A percentile compares a stretch with the other conserved stretches of the same genome.
phyloP scores from a whole-genome alignment of 2,113 vertebrate species.

The Alethe diademata region DNA sequence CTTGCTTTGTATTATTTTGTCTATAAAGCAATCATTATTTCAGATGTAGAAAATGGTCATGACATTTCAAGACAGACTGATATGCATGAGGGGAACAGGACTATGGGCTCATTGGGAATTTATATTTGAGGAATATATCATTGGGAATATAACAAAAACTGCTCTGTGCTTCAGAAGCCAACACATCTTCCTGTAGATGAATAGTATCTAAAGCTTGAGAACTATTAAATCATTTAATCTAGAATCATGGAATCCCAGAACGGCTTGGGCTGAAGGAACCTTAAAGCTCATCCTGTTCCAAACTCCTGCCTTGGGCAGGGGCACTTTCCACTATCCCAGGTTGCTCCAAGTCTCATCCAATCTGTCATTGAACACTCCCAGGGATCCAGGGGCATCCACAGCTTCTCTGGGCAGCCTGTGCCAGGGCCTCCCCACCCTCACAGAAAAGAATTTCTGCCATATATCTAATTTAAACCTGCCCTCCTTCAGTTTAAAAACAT shows the following conservation, averaged over 20 bases:
- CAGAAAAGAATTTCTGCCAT: not conserved
- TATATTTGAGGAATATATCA: not conserved
- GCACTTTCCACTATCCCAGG: not conserved
- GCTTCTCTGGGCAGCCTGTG: not conserved
- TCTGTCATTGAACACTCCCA: not conserved
- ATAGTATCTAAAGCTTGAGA: not conserved
- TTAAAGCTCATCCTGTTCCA: not conserved
- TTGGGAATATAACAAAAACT: not conserved
- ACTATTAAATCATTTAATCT: not conserved
- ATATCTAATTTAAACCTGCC: not conserved
- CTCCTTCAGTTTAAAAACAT: not conserved
- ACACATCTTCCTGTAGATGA: not conserved
- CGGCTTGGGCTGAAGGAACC: not conserved
- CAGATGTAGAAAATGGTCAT: not conserved
- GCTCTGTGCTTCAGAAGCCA: not conserved
- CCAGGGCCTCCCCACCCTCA: not conserved
- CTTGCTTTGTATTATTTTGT: not conserved
- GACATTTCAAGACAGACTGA: not conserved
- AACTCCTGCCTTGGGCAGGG: not conserved
- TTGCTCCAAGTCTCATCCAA: not conserved
- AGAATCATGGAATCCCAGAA: not conserved
- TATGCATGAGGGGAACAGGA: not conserved
- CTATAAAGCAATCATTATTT: not conserved
- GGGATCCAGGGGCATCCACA: not conserved
- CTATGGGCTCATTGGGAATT: not conserved